Evolutionary conservation across 2,113 vertebrate species (phyloP).

Genomic region (Zosterops pallidus): DNA sequence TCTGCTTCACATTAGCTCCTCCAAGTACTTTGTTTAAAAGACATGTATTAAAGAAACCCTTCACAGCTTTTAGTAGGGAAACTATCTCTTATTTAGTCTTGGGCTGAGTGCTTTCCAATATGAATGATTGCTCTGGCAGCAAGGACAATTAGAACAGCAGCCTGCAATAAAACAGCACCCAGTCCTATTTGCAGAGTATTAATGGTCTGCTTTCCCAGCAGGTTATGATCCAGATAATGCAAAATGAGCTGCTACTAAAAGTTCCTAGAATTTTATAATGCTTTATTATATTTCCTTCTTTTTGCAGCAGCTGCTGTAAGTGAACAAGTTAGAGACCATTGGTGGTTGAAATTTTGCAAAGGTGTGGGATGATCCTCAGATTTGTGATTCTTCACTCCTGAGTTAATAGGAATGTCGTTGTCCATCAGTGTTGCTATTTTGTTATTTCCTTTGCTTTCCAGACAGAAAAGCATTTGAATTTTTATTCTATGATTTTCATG

Average conservation of each 20-base stretch:
- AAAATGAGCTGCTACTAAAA: slow-evolving; percentile 4
- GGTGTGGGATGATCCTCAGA: not conserved
- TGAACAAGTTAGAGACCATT: not conserved
- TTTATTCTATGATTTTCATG: not conserved
- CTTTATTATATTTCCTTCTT: not conserved
- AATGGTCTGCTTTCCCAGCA: slow-evolving; percentile 31
- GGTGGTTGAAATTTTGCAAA: not conserved
- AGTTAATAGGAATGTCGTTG: not conserved
- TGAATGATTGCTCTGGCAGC: slow-evolving; percentile 28
- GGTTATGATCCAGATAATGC: not conserved
- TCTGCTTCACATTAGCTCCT: slow-evolving; percentile 45
- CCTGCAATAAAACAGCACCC: slow-evolving; percentile 57
- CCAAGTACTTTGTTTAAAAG: slow-evolving; percentile 37
- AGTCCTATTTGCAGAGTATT: slow-evolving; percentile 31
- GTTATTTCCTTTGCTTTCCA: not conserved
- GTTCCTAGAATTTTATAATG: not conserved
- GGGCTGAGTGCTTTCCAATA: slow-evolving; percentile 12
- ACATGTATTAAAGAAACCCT: slow-evolving; percentile 35
- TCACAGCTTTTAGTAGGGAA: not conserved
- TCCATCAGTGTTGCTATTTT: not conserved
- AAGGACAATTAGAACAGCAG: slow-evolving; percentile 51
- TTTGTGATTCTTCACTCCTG: not conserved
- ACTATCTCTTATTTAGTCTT: slow-evolving; percentile 13
- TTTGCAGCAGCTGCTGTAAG: not conserved
- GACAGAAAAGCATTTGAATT: not conserved